A percentile compares a stretch with the other conserved stretches of the same genome.
Conservation (phyloP, 2,888 invertebrate genomes). For the Poecilus cupreus region DNA sequence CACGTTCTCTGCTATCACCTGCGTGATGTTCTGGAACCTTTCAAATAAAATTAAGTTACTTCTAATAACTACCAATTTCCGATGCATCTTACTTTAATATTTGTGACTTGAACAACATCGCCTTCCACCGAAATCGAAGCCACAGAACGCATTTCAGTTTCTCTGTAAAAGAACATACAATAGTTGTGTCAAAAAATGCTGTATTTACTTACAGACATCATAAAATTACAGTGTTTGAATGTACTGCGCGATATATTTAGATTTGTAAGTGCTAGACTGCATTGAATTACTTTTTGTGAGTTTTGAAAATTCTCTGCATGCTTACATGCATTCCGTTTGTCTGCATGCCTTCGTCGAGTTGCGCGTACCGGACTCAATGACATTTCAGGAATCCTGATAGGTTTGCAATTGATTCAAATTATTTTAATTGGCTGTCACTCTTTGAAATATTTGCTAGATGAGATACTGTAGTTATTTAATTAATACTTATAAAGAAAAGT, state of each 20-base stretch:
- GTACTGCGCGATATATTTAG: background rate
- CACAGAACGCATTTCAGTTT: slow-evolving; percentile 67
- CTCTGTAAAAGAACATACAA: slow-evolving; percentile 66
- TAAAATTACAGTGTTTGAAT: background rate
- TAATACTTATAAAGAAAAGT: no score
- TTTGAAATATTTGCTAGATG: no score
- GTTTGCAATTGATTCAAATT: no score
- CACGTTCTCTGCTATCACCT: slow-evolving; percentile 80
- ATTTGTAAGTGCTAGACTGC: background rate
- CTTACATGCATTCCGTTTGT: slow-evolving; percentile 20
- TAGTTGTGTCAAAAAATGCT: background rate
- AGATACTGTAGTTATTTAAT: no score
- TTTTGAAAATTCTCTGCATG: slow-evolving; percentile 22
- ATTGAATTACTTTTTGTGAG: slow-evolving; percentile 32
- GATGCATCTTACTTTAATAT: slow-evolving; percentile 75
- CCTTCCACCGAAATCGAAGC: slow-evolving; percentile 74
- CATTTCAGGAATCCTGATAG: no score
- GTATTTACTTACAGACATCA: background rate
- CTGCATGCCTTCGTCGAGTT: background rate
- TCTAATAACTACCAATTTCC: no score
- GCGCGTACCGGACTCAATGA: no score
- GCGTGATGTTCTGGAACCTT: slow-evolving; percentile 80
- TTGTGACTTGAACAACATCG: slow-evolving; percentile 76
- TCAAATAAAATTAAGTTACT: background rate
- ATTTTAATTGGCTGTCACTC: no score